Evolutionary conservation across 2,113 vertebrate species (phyloP), one percentile per base, ranked within the genome.

Genomic region (Nothoprocta perdicaria): DNA sequence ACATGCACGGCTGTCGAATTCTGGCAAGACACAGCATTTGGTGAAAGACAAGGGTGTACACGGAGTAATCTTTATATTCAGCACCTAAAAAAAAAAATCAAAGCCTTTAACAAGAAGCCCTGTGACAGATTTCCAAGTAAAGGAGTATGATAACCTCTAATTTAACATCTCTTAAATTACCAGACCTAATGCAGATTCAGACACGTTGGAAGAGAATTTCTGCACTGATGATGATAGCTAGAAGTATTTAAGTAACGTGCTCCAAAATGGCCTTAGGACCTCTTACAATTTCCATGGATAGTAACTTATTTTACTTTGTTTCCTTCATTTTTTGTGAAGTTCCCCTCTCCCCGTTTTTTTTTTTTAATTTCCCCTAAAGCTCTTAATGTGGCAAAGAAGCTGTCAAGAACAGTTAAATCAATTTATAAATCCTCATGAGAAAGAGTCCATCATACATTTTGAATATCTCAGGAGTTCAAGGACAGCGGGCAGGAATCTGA

Each of bases 261-360:
- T 79, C 66, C 90, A 73, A 60, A 74, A 80, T 75, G 85, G 92
- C 93, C 66, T 96, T 75, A 50, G 38, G 89, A 86, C 72, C 86
- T 94, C 73, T 95, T 96, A 78, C 15, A 90, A 69, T 91, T 96
- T 96, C 77, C 78, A 91, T 62, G 60, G 40, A 93, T 46, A 95
- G 43, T 45, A 86, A 66, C 45, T 82, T 80, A 80, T 82, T 94
- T 82, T 81, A 77, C 65, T 91, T 89, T 53, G 63, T 86, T 90
- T 97, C 85, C 86, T 43, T 94, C 29, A 84, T 76, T 61, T 86
- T 94, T 95, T 58, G 80, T 52, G 50, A 92, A 67, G 7, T 11
- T 89, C 14, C 21, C 21, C 8, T 14, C 17, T 14, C 27, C 8
- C 27, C 8, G 2, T 91, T 80, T 48, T 48, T 48, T 48, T 48